phyloP scores from a whole-genome alignment of 2,797 vertebrate genomes.

The Oophaga sylvatica region DNA sequence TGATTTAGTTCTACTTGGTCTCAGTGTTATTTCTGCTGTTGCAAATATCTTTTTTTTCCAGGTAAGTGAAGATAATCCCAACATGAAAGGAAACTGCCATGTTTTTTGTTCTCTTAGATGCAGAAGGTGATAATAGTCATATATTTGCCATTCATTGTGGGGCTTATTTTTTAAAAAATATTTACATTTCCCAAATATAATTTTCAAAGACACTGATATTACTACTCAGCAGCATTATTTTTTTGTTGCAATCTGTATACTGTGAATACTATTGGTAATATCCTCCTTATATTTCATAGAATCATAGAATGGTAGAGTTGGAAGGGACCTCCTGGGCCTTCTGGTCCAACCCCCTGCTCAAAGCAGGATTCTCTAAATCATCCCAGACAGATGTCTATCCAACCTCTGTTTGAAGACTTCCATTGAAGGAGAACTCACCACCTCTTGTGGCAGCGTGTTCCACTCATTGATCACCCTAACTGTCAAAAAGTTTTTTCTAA shows the following conservation, averaged over 20 bases:
- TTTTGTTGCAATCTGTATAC: not conserved
- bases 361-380: no score
- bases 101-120: not conserved
- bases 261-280: no score
- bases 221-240: not conserved
- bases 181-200: not conserved
- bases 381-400: no score
- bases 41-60: not conserved
- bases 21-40: conserved; percentile 66
- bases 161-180: not conserved
- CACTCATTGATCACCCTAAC: no score
- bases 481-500: no score
- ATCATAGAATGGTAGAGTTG: no score
- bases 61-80: not conserved
- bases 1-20: conserved; percentile 69
- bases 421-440: no score
- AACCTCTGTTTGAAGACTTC: no score
- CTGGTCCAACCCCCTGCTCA: no score
- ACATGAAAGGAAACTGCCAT: not conserved
- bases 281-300: no score
- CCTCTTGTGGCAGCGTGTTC: no score
- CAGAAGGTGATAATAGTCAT: not conserved
- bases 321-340: no score
- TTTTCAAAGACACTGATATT: not conserved
- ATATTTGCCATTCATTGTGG: not conserved